Evolutionary conservation across 2,113 vertebrate genomes (phyloP).

Genomic region (Stigmatopora argus): DNA sequence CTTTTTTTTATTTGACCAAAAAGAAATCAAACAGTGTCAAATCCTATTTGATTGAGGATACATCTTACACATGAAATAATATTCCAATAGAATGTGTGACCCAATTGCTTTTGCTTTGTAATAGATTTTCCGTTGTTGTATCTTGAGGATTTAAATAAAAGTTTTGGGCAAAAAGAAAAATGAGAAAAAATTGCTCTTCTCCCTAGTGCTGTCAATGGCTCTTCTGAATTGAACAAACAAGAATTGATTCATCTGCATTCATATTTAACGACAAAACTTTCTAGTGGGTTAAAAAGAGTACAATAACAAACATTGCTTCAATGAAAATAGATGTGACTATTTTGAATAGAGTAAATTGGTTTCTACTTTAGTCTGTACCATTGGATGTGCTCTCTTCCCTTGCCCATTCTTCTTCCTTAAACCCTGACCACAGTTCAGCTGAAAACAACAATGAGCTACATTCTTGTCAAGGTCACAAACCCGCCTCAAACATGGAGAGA

Average conservation of each 20-base stretch:
- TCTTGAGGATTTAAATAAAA: too few relatives aligned
- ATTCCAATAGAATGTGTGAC: too few relatives aligned
- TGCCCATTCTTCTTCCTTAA: conserved; percentile 44
- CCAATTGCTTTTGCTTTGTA: too few relatives aligned
- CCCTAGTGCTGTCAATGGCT: too few relatives aligned
- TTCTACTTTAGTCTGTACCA: background rate
- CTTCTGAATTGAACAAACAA: conserved; percentile 3
- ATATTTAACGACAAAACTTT: conserved; percentile 1
- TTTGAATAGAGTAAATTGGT: conserved; percentile 12
- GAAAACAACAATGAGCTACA: conserved; percentile 71
- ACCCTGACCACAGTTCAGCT: conserved; percentile 57
- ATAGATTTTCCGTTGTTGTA: too few relatives aligned
- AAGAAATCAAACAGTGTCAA: too few relatives aligned
- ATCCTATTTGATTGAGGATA: too few relatives aligned
- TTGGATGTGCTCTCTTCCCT: conserved; percentile 12
- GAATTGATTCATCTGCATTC: background rate
- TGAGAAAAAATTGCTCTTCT: too few relatives aligned
- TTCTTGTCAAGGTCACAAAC: conserved; percentile 74
- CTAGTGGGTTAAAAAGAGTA: background rate
- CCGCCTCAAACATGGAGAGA: conserved; percentile 33
- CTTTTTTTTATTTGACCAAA: too few relatives aligned
- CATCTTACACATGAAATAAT: too few relatives aligned
- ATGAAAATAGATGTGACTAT: conserved; percentile 1
- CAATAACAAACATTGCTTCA: conserved; percentile 7
- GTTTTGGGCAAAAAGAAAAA: too few relatives aligned